Evolutionary conservation across 2,797 vertebrate genomes (phyloP), one percentile per base, ranked within the genome.

Genomic region (Acanthurus lineatus): DNA sequence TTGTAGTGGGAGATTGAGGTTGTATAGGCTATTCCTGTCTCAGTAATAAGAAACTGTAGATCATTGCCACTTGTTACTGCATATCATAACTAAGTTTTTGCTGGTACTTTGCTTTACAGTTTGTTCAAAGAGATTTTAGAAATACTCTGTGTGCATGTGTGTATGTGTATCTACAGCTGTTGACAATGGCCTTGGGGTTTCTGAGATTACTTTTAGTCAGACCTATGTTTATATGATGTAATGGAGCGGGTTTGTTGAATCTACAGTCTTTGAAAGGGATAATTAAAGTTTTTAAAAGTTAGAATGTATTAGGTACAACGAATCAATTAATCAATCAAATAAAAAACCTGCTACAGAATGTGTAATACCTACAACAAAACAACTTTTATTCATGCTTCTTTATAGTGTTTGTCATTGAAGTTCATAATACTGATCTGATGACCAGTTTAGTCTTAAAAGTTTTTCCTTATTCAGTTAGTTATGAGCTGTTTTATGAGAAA

Each of bases 61-160:
- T 49, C 40, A 38, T n/a, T 28, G 9, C 44, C 87, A 86, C 68
- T 81, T 86, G 84, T 80, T 65, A 28, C 51, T 68, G 44, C 7
- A n/a, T 14, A 45, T 81, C 73, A 73, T n/a, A 1, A 17, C 19
- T 12, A 3, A 44, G 16, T 52, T 53, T 48, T 38, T 58, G 16
- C 51, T 47, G 3, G 19, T 64, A 10, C 44, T 54, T 11, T 2
- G 28, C 4, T 9, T 6, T 19, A 6, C 4, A n/a, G 28, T 2
- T 28, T 42, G n/a, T 7, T 48, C 32, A 48, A 38, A 62, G n/a
- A 44, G 59, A 53, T 74, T 47, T 69, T 49, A 25, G 47, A n/a
- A 53, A 42, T n/a, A 58, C 42, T 25, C 32, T 44, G 25, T 59
- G 22, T 63, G 4, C 49, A 9, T 63, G 20, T 59, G 49, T 67